These are phyloP conservation scores for Sibirionetta formosa DNA, from an alignment of 2,797 vertebrate species.

Conservation along the genomic window DNA sequence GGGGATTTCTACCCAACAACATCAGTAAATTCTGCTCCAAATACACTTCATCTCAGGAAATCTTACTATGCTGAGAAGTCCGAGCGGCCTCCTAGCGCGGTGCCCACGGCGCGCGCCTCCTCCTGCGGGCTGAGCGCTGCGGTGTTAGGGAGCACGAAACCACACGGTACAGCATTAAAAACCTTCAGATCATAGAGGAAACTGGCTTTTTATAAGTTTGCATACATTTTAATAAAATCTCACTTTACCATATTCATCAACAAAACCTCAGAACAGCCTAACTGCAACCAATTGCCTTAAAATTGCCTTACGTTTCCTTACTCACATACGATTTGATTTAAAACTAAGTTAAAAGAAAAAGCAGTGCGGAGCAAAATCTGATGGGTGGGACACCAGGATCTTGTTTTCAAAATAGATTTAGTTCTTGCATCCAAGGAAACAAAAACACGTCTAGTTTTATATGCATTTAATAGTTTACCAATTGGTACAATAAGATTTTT, in stretches of 20 bases:
- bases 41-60: not conserved
- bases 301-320: not conserved
- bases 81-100: too few relatives aligned
- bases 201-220: not conserved
- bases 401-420: conserved; percentile 53
- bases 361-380: not conserved
- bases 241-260: accelerated
- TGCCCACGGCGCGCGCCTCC: too few relatives aligned
- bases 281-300: not conserved
- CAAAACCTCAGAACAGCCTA: accelerated
- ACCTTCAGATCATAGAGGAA: not conserved
- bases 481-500: conserved; percentile 91
- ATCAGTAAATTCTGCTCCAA: not conserved
- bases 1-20: not conserved
- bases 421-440: conserved; percentile 67
- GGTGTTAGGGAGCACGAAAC: too few relatives aligned
- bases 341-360: not conserved
- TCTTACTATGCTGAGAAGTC: not conserved
- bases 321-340: accelerated
- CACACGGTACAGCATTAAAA: not conserved
- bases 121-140: too few relatives aligned
- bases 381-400: conserved; percentile 19
- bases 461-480: conserved; percentile 92
- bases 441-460: conserved; percentile 85
- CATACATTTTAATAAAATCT: not conserved